Conservation (phyloP, 1,140 invertebrate genomes). For the Aphelinus atriplicis region DNA sequence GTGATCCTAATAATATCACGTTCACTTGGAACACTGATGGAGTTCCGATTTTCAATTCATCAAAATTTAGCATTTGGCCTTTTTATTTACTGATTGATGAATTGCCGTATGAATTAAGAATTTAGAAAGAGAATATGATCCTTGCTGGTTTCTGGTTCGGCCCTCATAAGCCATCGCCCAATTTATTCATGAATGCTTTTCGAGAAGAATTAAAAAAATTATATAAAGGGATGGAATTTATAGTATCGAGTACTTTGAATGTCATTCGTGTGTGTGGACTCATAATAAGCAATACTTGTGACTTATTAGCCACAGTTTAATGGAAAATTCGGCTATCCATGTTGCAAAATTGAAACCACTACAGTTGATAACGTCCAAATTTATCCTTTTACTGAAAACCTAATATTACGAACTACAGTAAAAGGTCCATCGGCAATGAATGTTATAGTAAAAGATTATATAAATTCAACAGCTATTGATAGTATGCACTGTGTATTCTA, state of each 20-base stretch:
- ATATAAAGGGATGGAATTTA: conserved; percentile 11
- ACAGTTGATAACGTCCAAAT: conserved; percentile 9
- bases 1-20: conserved; percentile 31
- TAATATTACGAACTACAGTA: neutral
- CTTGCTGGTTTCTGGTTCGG: conserved; percentile 21
- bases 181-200: conserved; percentile 20
- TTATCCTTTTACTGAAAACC: too few species aligned
- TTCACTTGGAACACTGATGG: conserved; percentile 30
- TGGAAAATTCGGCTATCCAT: conserved; percentile 7
- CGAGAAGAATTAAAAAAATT: conserved; percentile 11
- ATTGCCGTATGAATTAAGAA: neutral
- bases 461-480: conserved; percentile 7
- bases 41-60: conserved; percentile 20
- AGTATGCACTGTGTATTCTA: conserved; percentile 6
- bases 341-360: conserved; percentile 3
- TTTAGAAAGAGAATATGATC: conserved; percentile 10
- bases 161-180: neutral
- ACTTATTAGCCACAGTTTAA: conserved; percentile 8
- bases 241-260: neutral
- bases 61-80: conserved; percentile 21
- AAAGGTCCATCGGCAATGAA: neutral
- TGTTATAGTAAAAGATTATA: neutral
- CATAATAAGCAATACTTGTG: conserved; percentile 12
- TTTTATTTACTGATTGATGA: conserved; percentile 23
- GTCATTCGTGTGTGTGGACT: neutral